phyloP scores from a whole-genome alignment of 2,113 vertebrate species.

The Oxygymnocypris stewartii region DNA sequence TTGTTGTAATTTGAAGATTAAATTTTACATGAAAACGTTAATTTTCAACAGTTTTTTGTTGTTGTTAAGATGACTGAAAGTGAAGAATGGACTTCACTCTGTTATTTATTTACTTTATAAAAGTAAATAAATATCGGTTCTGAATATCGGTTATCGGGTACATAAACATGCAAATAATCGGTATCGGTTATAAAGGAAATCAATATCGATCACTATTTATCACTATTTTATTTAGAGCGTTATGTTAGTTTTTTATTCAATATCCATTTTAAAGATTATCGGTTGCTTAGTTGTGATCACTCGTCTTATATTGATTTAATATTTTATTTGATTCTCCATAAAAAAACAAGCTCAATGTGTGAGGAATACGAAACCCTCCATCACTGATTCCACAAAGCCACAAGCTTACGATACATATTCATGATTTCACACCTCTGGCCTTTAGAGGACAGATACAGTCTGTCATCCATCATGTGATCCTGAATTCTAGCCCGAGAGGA shows the following conservation, averaged over 20 bases:
- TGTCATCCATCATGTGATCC: constrained; percentile 7
- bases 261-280: neutral
- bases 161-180: too few relatives aligned
- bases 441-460: neutral
- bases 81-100: too few relatives aligned
- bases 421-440: constrained; percentile 10
- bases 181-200: too few relatives aligned
- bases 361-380: neutral
- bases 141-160: too few relatives aligned
- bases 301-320: neutral
- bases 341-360: neutral
- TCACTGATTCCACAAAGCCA: neutral
- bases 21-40: too few relatives aligned
- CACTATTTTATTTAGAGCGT: neutral
- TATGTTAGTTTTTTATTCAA: neutral
- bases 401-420: neutral
- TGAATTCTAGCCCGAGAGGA: neutral
- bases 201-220: too few relatives aligned
- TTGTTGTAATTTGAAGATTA: too few relatives aligned
- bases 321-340: neutral
- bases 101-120: too few relatives aligned
- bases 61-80: too few relatives aligned
- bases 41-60: too few relatives aligned
- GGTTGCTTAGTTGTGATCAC: neutral
- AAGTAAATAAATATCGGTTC: too few relatives aligned